Conservation (phyloP, 2,797 vertebrate species). For the Melanotaenia parkinsoni region DNA sequence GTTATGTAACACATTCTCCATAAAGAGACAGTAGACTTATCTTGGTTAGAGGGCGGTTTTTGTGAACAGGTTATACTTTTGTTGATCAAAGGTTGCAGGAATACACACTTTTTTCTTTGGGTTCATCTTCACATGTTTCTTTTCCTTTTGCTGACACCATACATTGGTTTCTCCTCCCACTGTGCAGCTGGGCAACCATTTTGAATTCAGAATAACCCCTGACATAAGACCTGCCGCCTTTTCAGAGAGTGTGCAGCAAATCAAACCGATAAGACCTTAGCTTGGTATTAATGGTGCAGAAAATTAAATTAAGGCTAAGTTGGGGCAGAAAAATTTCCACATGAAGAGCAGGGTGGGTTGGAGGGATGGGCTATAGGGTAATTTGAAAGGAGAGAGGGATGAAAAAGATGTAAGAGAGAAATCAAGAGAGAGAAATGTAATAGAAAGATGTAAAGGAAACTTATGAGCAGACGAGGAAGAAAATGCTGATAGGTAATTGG, state of each 20-base stretch:
- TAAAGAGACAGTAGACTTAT: background rate
- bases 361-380: background rate
- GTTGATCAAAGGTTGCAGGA: conserved; percentile 29
- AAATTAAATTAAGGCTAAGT: conserved; percentile 64
- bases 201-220: conserved; percentile 53
- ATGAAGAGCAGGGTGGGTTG: conserved; percentile 8
- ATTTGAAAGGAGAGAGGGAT: background rate
- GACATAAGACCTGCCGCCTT: conserved; percentile 28
- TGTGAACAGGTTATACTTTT: conserved; percentile 21
- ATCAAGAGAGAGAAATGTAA: background rate
- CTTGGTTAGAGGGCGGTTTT: conserved; percentile 10
- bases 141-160: conserved; percentile 43
- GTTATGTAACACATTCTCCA: too few species aligned
- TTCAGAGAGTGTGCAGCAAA: conserved; percentile 45
- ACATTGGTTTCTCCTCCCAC: conserved; percentile 39
- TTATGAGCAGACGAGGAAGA: background rate
- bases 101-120: background rate
- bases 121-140: background rate
- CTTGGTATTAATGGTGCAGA: conserved; percentile 64
- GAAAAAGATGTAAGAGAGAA: background rate
- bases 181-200: conserved; percentile 36
- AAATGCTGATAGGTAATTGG: conserved; percentile 1
- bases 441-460: background rate
- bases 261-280: conserved; percentile 48
- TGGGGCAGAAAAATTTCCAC: conserved; percentile 34